A percentile compares a stretch with the other conserved stretches of the same genome.
Evolutionary conservation across 2,113 vertebrate genomes (phyloP).

Genomic region (Scomber colias): DNA sequence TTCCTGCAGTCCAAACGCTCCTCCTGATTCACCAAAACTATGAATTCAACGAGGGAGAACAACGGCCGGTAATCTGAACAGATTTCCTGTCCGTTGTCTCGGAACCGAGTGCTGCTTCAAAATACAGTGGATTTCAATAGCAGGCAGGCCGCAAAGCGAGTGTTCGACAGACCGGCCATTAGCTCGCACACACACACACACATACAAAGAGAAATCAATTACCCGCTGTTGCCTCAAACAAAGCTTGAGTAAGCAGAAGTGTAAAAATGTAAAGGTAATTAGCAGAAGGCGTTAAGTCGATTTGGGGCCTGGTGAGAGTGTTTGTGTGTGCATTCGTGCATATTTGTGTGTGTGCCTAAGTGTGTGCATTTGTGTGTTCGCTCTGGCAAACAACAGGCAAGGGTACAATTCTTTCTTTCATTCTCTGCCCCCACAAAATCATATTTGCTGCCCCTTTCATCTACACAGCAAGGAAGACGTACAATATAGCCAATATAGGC

Average conservation of each 20-base stretch:
- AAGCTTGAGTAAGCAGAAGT: slow-evolving; percentile 67
- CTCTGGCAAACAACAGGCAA: slow-evolving; percentile 24
- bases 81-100: slow-evolving; percentile 40
- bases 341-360: slow-evolving; percentile 28
- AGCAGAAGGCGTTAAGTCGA: slow-evolving; percentile 68
- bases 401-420: slow-evolving; percentile 33
- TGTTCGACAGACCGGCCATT: slow-evolving; percentile 24
- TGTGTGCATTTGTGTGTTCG: background rate
- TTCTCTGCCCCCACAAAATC: slow-evolving; percentile 32
- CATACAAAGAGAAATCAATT: slow-evolving; percentile 59
- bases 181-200: background rate
- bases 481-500: slow-evolving; percentile 6
- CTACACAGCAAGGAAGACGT: slow-evolving; percentile 28
- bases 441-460: slow-evolving; percentile 31
- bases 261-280: slow-evolving; percentile 79
- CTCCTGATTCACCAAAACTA: slow-evolving; percentile 1
- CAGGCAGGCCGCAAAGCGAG: slow-evolving; percentile 35
- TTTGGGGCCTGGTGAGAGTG: slow-evolving; percentile 50
- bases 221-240: slow-evolving; percentile 61
- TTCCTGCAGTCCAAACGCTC: slow-evolving; percentile 17
- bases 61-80: slow-evolving; percentile 45
- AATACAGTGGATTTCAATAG: background rate
- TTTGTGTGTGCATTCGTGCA: slow-evolving; percentile 45
- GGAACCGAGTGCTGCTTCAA: slow-evolving; percentile 2
- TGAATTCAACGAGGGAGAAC: slow-evolving; percentile 22